Evolutionary conservation across 2,797 vertebrate species (phyloP), one percentile per base, ranked within the genome.

Genomic region (Anisognathus igniventris): DNA sequence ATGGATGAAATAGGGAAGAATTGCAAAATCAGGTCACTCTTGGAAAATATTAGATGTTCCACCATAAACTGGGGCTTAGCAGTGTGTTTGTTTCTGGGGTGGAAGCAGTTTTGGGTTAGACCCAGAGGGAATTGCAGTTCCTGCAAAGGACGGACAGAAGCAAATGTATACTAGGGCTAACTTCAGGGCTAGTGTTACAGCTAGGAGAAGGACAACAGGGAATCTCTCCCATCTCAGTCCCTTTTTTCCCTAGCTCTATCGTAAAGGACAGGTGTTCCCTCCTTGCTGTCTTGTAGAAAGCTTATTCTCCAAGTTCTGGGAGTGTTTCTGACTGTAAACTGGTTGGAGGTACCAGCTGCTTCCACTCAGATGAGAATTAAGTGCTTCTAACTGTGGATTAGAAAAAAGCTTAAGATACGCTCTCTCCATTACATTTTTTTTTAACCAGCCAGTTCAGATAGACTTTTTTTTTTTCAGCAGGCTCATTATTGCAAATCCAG

Each of bases 161-260:
- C 10, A 5, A 44, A 35, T 39, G 4, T 3, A 0, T 40, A 3
- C 25, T 14, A 39, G 21, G 12, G 18, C 5, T 66, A 35, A 35
- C 27, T 61, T 88, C 37, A 50, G 40, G 27, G 31, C n/a, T 24
- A n/a, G 3, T 2, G 1, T 40, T 66, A 28, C 2, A 11, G 8
- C 11, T 74, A 24, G 9, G 2, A 35, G 27, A 85, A 75, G 6
- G 28, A 31, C 23, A 89, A 27, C 3, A 18, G 8, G 7, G 16
- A 51, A 44, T 64, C 11, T 64, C 3, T 67, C 24, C 16, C 6
- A 18, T 12, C 19, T 92, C 44, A 48, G 24, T 7, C 6, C 5
- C n/a, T 74, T 64, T 22, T 83, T 75, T 30, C 42, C 48, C 40
- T 53, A 70, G 7, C 16, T 28, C 2, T 47, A 6, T 30, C 15